A percentile compares a stretch with the other conserved stretches of the same genome.
Evolutionary conservation across 2,888 invertebrate genomes (phyloP).

Genomic region (Netelia fuscicornis): DNA sequence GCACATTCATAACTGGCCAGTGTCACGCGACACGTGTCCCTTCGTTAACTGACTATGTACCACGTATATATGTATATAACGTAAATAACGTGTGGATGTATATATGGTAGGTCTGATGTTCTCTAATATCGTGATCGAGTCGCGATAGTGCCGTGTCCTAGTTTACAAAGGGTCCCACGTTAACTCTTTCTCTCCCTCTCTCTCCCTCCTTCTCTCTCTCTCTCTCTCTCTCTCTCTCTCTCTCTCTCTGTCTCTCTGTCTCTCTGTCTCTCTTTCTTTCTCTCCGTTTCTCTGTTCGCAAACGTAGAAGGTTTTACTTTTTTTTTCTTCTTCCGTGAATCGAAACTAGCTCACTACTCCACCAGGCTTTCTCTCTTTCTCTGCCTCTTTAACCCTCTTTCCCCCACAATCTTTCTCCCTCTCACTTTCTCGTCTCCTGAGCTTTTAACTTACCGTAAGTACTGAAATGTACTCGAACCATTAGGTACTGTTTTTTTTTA

Average conservation of each 20-base stretch:
- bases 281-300: too few relatives aligned
- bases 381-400: too few relatives aligned
- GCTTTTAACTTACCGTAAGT: too few relatives aligned
- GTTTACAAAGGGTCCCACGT: slow-evolving; percentile 50
- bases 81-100: background rate
- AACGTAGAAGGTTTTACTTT: too few relatives aligned
- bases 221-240: background rate
- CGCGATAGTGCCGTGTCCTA: slow-evolving; percentile 70
- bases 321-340: too few relatives aligned
- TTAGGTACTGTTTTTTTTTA: too few relatives aligned
- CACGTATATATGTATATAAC: background rate
- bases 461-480: too few relatives aligned
- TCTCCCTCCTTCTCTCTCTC: slow-evolving; percentile 6
- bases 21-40: slow-evolving; percentile 67
- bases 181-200: slow-evolving; percentile 18
- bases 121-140: slow-evolving; percentile 74
- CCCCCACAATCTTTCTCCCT: too few relatives aligned
- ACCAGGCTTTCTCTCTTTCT: too few relatives aligned
- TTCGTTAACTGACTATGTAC: slow-evolving; percentile 30
- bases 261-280: background rate
- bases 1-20: slow-evolving; percentile 49
- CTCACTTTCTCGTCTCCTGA: too few relatives aligned
- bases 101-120: slow-evolving; percentile 34
- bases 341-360: too few relatives aligned
- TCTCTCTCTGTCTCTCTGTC: background rate